A percentile compares a stretch with the other conserved stretches of the same genome.
phyloP scores from a whole-genome alignment of 2,797 vertebrate species.

The Iguana delicatissima region DNA sequence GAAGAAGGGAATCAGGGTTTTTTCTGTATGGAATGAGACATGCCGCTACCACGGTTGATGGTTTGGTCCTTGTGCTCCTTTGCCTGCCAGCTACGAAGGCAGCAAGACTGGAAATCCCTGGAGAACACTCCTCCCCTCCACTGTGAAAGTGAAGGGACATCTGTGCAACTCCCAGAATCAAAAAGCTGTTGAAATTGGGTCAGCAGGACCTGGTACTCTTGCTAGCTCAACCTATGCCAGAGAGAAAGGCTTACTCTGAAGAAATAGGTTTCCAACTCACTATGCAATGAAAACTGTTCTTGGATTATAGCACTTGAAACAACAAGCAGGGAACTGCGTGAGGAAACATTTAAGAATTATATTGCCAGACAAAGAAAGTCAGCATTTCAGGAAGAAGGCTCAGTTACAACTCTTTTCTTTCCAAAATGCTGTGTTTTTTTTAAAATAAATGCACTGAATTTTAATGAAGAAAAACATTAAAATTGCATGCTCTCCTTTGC shows the following conservation, averaged over 20 bases:
- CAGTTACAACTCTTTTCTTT: not conserved
- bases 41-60: constrained; percentile 2
- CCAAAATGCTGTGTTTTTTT: too few relatives aligned
- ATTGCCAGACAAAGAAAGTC: not conserved
- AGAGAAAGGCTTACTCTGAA: not conserved
- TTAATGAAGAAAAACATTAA: too few relatives aligned
- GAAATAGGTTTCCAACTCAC: not conserved
- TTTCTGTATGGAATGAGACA: not conserved
- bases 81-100: not conserved
- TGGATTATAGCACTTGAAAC: not conserved
- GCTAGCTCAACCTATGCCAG: not conserved
- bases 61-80: not conserved
- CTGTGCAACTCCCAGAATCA: not conserved
- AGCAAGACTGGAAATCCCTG: too few relatives aligned
- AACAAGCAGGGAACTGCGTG: too few relatives aligned
- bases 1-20: not conserved
- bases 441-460: too few relatives aligned
- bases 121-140: too few relatives aligned
- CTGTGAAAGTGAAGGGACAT: not conserved
- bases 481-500: not conserved
- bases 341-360: too few relatives aligned
- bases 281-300: not conserved
- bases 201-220: not conserved
- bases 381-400: not conserved
- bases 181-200: not conserved